Evolutionary conservation across 2,797 vertebrate genomes (phyloP), one percentile per base, ranked within the genome.

Genomic region (Sebastes kiyomatsui): DNA sequence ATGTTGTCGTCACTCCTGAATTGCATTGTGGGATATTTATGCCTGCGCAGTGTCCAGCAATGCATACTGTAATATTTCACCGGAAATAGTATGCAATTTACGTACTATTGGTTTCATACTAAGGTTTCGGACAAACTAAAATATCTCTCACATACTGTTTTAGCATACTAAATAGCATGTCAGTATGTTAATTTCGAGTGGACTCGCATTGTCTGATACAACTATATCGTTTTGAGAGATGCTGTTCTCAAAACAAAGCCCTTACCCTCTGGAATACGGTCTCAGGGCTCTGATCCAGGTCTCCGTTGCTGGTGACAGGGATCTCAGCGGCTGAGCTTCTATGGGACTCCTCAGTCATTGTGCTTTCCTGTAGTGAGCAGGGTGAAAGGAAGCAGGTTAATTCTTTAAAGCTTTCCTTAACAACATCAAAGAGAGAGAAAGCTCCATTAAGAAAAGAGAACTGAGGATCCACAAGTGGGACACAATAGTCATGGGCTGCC

Each of bases 291-390:
- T 96, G 96, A 72, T 98, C 97, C 75, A 97, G 90, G 65, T 98
- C 97, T 81, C 98, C 98, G 71, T 99, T 99, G 94, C 96, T 99
- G 77, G 97, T 99, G 89, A 99, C 97, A 18, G 98, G 94, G 87
- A 99, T 99, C 94, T 99, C 98, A 79, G 98, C 98, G 1, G 96
- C 98, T 85, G 97, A 95, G 92, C 96, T 97, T 96, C 95, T 97
- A 13, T 96, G 96, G 79, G 94, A 96, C 75, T 97, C 97, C 82
- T 98, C 96, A 90, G 97, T 96, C 98, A 99, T 99, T 82, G 90
- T 89, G 90, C 87, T 91, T 82, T 95, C 93, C 95, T 95, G 88
- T 32, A 82, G 71, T 22, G 22, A 74, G 33, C 55, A 30, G 35
- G 55, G 56, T 23, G 32, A 90, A 60, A 86, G 16, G 12, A 83